Evolutionary conservation across 2,888 invertebrate species (phyloP).

Genomic region (Sclerodermus sp.): DNA sequence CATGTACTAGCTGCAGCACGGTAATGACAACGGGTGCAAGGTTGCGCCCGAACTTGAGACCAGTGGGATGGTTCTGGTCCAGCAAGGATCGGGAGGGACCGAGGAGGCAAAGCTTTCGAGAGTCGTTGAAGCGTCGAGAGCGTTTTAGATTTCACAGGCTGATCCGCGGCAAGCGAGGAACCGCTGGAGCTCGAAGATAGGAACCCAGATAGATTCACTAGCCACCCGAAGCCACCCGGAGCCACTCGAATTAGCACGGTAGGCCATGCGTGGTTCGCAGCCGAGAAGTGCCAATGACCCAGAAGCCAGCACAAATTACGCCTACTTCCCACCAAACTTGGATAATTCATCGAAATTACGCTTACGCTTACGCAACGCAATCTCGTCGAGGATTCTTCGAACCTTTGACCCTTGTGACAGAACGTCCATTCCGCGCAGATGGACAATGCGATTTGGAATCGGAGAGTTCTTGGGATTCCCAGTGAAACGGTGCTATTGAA

Average conservation of each 20-base stretch:
- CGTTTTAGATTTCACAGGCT: slow-evolving; percentile 48
- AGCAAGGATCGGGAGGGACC: slow-evolving; percentile 26
- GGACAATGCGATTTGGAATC: too few species aligned
- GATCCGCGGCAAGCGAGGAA: slow-evolving; percentile 31
- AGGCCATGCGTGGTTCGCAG: slow-evolving; percentile 25
- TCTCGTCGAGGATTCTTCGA: too few species aligned
- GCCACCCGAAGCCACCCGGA: slow-evolving; percentile 1
- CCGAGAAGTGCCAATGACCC: slow-evolving; percentile 8
- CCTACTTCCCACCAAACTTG: too few species aligned
- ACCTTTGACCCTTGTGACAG: too few species aligned
- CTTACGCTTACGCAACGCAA: too few species aligned
- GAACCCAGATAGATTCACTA: slow-evolving; percentile 23
- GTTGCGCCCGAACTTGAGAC: slow-evolving; percentile 43
- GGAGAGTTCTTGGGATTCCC: too few species aligned
- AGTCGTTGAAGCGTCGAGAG: slow-evolving; percentile 32
- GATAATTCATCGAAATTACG: too few species aligned
- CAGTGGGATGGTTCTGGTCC: slow-evolving; percentile 50
- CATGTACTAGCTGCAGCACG: too few species aligned
- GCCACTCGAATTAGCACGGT: slow-evolving; percentile 27
- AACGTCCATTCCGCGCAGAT: too few species aligned
- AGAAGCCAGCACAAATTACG: slow-evolving; percentile 1
- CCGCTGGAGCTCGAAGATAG: slow-evolving; percentile 34
- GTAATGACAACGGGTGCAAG: too few species aligned
- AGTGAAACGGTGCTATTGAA: too few species aligned
- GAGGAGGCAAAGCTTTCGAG: slow-evolving; percentile 21